Evolutionary conservation across 2,797 vertebrate species (phyloP).

Genomic region (Sphenopsis melanotis): DNA sequence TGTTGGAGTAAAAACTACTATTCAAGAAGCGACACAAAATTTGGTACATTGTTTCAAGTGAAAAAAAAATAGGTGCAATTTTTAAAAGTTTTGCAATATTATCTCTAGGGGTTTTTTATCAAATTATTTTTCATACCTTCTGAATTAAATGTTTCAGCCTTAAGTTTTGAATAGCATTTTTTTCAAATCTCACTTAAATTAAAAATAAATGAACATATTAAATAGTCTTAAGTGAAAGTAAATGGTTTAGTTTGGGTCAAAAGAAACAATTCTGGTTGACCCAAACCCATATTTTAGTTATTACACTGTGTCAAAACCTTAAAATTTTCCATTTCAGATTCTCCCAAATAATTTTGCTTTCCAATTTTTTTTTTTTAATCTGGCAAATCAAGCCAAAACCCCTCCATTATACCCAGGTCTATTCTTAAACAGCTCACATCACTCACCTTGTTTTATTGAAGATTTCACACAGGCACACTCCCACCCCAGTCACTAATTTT

Average conservation of each 20-base stretch:
- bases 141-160: not conserved
- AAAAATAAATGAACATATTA: not conserved
- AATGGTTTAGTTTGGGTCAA: not conserved
- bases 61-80: not conserved
- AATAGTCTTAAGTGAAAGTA: not conserved
- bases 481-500: constrained; percentile 23
- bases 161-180: not conserved
- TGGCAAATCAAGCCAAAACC: not conserved
- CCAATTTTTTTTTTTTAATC: not conserved
- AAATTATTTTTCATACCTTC: not conserved
- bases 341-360: not conserved
- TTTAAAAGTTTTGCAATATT: not conserved
- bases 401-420: not conserved
- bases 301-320: not conserved
- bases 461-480: constrained; percentile 12
- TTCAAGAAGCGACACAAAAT: not conserved
- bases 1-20: not conserved
- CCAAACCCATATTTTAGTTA: not conserved
- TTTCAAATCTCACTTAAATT: not conserved
- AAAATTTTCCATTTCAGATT: not conserved
- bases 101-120: not conserved
- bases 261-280: not conserved
- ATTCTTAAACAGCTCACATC: not conserved
- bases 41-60: not conserved
- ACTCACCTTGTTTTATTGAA: not conserved